A percentile compares a stretch with the other conserved stretches of the same genome.
phyloP scores from a whole-genome alignment of 1,140 invertebrate species.

The Ganaspis sp. region DNA sequence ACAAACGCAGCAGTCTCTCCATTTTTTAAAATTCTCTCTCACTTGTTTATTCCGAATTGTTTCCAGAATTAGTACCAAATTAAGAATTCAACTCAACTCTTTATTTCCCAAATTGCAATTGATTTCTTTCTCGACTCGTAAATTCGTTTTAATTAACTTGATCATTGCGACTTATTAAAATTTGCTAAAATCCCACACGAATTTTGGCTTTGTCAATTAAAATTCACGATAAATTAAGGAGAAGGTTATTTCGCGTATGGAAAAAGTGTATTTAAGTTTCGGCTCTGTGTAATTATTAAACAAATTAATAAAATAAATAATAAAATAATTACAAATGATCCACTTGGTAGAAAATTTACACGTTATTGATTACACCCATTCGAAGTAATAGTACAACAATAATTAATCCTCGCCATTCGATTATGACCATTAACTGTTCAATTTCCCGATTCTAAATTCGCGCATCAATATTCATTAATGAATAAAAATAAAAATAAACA shows the following conservation, averaged over 20 bases:
- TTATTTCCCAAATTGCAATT: constrained; percentile 2
- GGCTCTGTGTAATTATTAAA: too few species aligned
- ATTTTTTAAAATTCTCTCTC: background rate
- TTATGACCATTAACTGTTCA: background rate
- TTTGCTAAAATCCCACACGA: background rate
- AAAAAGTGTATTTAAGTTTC: too few species aligned
- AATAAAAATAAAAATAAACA: constrained; percentile 12
- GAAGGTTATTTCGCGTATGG: too few species aligned
- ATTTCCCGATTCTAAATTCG: background rate
- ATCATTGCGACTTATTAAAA: background rate
- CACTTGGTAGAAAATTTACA: too few species aligned
- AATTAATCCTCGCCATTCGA: too few species aligned
- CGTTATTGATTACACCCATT: too few species aligned
- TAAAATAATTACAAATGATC: too few species aligned
- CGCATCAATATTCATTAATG: background rate
- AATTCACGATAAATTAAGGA: too few species aligned
- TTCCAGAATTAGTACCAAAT: background rate
- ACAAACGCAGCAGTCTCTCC: background rate
- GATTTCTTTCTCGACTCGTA: background rate
- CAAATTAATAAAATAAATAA: too few species aligned
- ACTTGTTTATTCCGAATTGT: background rate
- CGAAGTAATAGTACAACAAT: too few species aligned
- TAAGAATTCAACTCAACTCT: background rate
- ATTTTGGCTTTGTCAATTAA: background rate
- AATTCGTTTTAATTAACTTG: background rate